A percentile compares a stretch with the other conserved stretches of the same genome.
phyloP scores from a whole-genome alignment of 2,797 vertebrate genomes.

The Okamejei kenojei region DNA sequence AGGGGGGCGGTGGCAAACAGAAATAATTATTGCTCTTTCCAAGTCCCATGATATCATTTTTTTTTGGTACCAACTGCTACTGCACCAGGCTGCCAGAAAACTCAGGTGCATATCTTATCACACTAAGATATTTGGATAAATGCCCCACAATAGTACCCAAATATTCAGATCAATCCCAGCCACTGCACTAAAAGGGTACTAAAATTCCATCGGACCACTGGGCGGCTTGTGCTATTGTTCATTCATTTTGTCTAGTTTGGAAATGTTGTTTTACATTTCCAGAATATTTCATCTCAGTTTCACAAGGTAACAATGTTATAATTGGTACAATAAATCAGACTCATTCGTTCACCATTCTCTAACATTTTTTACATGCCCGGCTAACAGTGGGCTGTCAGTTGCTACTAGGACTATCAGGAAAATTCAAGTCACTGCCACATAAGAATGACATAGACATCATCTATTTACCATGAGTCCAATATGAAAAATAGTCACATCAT shows the following conservation, averaged over 20 bases:
- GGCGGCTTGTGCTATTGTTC: background rate
- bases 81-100: conserved; percentile 28
- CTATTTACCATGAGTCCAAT: background rate
- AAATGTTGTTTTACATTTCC: conserved; percentile 54
- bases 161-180: background rate
- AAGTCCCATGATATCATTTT: conserved; percentile 34
- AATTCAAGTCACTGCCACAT: background rate
- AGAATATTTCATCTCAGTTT: conserved; percentile 54
- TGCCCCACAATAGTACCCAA: conserved; percentile 4
- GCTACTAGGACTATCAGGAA: background rate
- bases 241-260: conserved; percentile 31
- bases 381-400: background rate
- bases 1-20: conserved; percentile 1
- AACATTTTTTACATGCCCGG: background rate
- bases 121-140: conserved; percentile 26
- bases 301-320: conserved; percentile 40
- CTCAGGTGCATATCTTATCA: conserved; percentile 28
- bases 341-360: background rate
- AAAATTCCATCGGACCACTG: background rate
- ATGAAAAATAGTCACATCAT: background rate
- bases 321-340: background rate
- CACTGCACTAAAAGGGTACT: background rate
- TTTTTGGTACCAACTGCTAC: conserved; percentile 31
- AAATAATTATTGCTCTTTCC: conserved; percentile 36
- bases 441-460: background rate